Evolutionary conservation across 2,113 vertebrate species (phyloP), one percentile per base, ranked within the genome.

Genomic region (Atherinomorus stipes): DNA sequence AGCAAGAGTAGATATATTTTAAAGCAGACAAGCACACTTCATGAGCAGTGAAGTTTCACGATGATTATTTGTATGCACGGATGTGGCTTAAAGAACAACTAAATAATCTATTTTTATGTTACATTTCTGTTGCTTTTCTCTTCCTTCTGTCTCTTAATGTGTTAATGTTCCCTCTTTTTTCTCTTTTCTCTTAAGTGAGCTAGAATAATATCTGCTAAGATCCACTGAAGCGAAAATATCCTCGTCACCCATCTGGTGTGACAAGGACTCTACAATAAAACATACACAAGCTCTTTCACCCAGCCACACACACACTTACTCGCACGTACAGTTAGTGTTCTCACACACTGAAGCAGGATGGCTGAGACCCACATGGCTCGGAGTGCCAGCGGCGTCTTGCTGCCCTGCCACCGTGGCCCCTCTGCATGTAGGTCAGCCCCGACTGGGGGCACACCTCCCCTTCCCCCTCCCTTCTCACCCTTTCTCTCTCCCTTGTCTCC

Each of bases 401-500:
- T 72, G 78, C 76, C 62, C 78, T 80, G 86, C 84, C 85, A 83
- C 82, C 74, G 58, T 75, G 80, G 80, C 78, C 88, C 72, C 74
- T 25, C 51, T 84, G 85, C 88, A 91, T 90, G 78, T 91, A 92
- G 91, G 90, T 91, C 90, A 91, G 28, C 61, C 26, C 34, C 21
- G 21, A 62, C 89, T 71, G 13, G 74, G 45, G 54, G 84, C 78
- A 42, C 25, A 21, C 34, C 71, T 68, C 64, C 49, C 66, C 7
- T 58, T n/a, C n/a, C 66, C 12, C 25, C 7, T 21, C 23, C 18
- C 49, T 19, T 15, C 52, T 22, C 12, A 8, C 19, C 15, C n/a
- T 31, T 7, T 2, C 23, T 25, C 53, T 45, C 49, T 8, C 38
- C 18, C 16, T 7, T 47, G 16, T 4, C 31, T 34, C 31, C 31